A percentile compares a stretch with the other conserved stretches of the same genome.
Evolutionary conservation across 2,888 invertebrate species (phyloP).

Genomic region (Bombylius major): DNA sequence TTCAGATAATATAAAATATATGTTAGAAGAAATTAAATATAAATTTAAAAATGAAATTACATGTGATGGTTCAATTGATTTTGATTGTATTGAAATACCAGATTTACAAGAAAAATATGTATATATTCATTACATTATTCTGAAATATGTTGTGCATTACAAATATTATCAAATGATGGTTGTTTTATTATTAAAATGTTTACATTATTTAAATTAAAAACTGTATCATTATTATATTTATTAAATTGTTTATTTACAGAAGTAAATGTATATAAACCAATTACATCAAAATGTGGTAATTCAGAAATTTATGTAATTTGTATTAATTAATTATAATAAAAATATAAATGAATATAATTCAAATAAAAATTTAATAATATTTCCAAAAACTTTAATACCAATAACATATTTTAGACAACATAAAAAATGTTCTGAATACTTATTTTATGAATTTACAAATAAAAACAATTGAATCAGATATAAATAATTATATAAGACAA

Average conservation of each 20-base stretch:
- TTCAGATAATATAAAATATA: constrained; percentile 50
- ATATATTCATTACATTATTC: constrained; percentile 66
- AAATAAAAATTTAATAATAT: constrained; percentile 38
- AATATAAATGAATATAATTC: constrained; percentile 14
- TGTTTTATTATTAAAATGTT: constrained; percentile 79
- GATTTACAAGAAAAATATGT: constrained; percentile 77
- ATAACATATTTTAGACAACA: constrained; percentile 51
- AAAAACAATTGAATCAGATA: constrained; percentile 52
- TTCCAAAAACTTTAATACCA: constrained; percentile 47
- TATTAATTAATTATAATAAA: constrained; percentile 32
- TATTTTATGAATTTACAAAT: constrained; percentile 57
- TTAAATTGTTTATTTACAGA: constrained; percentile 60
- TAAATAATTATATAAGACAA: constrained; percentile 42
- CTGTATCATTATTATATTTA: constrained; percentile 65
- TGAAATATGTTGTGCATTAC: constrained; percentile 67
- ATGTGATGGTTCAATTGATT: constrained; percentile 89
- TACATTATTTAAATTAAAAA: constrained; percentile 75
- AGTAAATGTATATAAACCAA: constrained; percentile 74
- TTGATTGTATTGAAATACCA: constrained; percentile 73
- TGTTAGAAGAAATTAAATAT: constrained; percentile 26
- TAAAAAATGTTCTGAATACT: constrained; percentile 46
- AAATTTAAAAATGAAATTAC: constrained; percentile 47
- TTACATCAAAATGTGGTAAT: constrained; percentile 88
- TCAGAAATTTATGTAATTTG: constrained; percentile 85
- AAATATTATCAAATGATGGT: constrained; percentile 56